Evolutionary conservation across 92 coral and sea anemone species (phyloP), one percentile per base, ranked within the genome.

Genomic region (Siderastrea radians): DNA sequence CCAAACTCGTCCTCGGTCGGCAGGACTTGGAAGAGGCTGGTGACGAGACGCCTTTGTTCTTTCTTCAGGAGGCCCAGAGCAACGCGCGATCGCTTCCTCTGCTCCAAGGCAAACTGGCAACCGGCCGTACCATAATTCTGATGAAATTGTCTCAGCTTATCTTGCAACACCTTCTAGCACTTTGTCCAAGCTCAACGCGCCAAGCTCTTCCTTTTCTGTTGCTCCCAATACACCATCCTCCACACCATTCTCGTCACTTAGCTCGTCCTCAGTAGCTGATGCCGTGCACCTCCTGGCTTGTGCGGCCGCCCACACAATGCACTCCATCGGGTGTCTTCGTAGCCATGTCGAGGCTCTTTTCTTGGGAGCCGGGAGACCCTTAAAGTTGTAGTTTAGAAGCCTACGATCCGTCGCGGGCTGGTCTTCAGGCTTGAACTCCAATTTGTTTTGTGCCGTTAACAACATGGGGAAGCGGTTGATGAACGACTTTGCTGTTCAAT

Each of bases 381-480:
- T 26, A 26, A 26, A 26, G 38, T 26, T 26, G 38, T 26, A 26
- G 38, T 26, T 26, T 26, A 0, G 38, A 26, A 61, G 66, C 66
- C 66, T 61, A 13, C 66, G 15, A 9, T 61, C 66, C 66, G 6
- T 61, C 14, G 66, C 66, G 15, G 66, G 66, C 14, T 61, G 66
- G 14, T 61, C 66, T 5, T 61, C 66, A 13, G 66, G 66, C 16
- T 61, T 61, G 14, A 85, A 85, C n/a, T 55, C 70, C 74, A 85
- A 59, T 49, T 85, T 26, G 12, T 58, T 14, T 43, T 87, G 90
- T 9, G 86, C 45, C n/a, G 86, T 87, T 60, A 79, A 19, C 3
- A 87, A 10, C 90, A 78, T 79, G 0, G 86, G 74, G 17, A 71
- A 86, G 47, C 85, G 64, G 54, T 86, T 26, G 38, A 26, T 26